Conservation (phyloP, 2,797 vertebrate genomes). For the Oryzias dopingdopingensis region DNA sequence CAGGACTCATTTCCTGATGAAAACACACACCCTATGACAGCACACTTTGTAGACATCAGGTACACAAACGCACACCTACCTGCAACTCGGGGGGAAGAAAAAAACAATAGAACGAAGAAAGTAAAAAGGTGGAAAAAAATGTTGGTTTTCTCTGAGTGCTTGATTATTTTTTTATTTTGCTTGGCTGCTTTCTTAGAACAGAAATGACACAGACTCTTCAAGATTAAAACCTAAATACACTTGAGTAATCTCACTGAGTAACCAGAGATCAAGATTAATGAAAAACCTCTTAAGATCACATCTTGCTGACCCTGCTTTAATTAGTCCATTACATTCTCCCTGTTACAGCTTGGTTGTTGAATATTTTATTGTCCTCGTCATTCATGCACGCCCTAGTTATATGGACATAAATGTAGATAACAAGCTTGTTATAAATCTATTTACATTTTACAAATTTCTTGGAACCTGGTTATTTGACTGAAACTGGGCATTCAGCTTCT, state of each 20-base stretch:
- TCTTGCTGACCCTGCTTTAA: constrained; percentile 7
- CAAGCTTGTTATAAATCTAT: neutral
- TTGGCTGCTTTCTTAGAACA: constrained; percentile 13
- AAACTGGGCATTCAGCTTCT: constrained; percentile 22
- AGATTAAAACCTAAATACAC: constrained; percentile 31
- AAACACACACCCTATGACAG: constrained; percentile 29
- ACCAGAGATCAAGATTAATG: constrained; percentile 46
- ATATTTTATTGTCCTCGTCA: constrained; percentile 5
- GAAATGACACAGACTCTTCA: constrained; percentile 11
- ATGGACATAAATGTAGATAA: constrained; percentile 7
- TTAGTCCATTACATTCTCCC: constrained; percentile 3
- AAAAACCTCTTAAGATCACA: constrained; percentile 46
- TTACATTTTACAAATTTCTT: constrained; percentile 6
- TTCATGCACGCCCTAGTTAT: constrained; percentile 12
- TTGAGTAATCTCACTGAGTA: constrained; percentile 31
- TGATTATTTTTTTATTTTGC: too few species aligned
- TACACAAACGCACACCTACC: constrained; percentile 2
- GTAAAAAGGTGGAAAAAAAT: neutral
- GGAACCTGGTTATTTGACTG: constrained; percentile 4
- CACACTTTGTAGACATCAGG: constrained; percentile 7
- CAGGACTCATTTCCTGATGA: constrained; percentile 34
- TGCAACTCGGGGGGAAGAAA: neutral
- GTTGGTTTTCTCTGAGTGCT: too few species aligned
- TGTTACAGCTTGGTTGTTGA: constrained; percentile 12
- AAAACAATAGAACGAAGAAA: constrained; percentile 7